Evolutionary conservation across 2,797 vertebrate genomes (phyloP).

Genomic region (Merluccius polli): DNA sequence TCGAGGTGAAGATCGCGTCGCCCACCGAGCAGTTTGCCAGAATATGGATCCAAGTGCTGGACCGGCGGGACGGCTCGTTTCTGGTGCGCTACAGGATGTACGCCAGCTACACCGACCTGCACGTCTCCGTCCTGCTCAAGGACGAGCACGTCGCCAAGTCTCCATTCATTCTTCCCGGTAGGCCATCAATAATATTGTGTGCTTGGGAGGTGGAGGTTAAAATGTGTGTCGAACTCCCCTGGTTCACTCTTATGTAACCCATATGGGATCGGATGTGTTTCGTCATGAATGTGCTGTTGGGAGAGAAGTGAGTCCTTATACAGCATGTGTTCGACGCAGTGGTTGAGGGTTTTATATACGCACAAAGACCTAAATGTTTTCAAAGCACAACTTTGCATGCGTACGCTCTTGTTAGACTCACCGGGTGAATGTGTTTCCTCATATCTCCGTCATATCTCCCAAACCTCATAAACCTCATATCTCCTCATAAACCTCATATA

Average conservation of each 20-base stretch:
- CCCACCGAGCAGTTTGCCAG: conserved; percentile 85
- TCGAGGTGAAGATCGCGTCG: conserved; percentile 86
- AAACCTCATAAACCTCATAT: too few species aligned
- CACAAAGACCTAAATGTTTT: neutral
- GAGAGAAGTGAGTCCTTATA: neutral
- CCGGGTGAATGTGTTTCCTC: too few species aligned
- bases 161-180: conserved; percentile 89
- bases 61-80: conserved; percentile 92
- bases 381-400: neutral
- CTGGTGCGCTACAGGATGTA: conserved; percentile 96
- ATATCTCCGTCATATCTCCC: too few species aligned
- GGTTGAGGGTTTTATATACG: neutral
- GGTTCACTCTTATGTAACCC: neutral
- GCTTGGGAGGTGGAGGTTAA: neutral
- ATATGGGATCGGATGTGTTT: neutral
- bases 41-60: conserved; percentile 91
- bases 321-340: neutral
- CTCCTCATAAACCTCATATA: too few species aligned
- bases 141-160: conserved; percentile 81
- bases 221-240: neutral
- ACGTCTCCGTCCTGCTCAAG: conserved; percentile 78
- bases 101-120: conserved; percentile 85
- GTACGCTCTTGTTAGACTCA: neutral
- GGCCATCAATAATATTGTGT: neutral
- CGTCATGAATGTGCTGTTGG: neutral